These are phyloP conservation scores for Caerostris darwini DNA, from an alignment of 1,140 invertebrate genomes.

Conservation along the genomic window DNA sequence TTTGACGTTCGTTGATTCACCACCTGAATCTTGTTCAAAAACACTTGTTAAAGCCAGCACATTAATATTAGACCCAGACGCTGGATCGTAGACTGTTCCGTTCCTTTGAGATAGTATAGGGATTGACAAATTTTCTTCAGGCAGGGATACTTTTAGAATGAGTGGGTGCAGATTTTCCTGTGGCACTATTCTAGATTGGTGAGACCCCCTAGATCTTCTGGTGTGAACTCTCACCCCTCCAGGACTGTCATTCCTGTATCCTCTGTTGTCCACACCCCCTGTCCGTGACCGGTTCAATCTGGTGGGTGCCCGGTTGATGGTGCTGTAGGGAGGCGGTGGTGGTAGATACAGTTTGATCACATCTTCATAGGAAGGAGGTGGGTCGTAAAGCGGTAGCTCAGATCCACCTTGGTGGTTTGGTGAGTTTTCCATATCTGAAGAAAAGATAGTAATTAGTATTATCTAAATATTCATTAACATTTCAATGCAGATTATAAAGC, in stretches of 20 bases:
- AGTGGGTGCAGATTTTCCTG: slow-evolving; percentile 34
- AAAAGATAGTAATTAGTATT: neutral
- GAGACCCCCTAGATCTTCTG: slow-evolving; percentile 32
- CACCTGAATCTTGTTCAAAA: neutral
- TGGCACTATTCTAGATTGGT: slow-evolving; percentile 28
- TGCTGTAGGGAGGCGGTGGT: slow-evolving; percentile 78
- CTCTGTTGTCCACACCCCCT: slow-evolving; percentile 65
- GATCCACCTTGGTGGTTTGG: slow-evolving; percentile 38
- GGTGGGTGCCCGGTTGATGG: slow-evolving; percentile 42
- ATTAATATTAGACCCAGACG: neutral
- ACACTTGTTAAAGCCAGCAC: neutral
- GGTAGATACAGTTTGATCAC: slow-evolving; percentile 78
- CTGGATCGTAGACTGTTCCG: neutral
- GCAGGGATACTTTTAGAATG: slow-evolving; percentile 55
- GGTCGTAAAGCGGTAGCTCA: slow-evolving; percentile 76
- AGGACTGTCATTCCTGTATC: slow-evolving; percentile 64
- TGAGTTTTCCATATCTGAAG: slow-evolving; percentile 71
- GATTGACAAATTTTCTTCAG: slow-evolving; percentile 38
- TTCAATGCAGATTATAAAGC: too few relatives aligned
- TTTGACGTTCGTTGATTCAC: neutral
- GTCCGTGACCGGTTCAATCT: slow-evolving; percentile 12
- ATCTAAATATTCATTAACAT: too few relatives aligned
- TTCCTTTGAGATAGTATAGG: neutral
- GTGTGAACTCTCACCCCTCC: slow-evolving; percentile 44
- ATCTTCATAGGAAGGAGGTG: slow-evolving; percentile 79